phyloP scores from a whole-genome alignment of 2,888 invertebrate genomes.

The Sinelater perroti region DNA sequence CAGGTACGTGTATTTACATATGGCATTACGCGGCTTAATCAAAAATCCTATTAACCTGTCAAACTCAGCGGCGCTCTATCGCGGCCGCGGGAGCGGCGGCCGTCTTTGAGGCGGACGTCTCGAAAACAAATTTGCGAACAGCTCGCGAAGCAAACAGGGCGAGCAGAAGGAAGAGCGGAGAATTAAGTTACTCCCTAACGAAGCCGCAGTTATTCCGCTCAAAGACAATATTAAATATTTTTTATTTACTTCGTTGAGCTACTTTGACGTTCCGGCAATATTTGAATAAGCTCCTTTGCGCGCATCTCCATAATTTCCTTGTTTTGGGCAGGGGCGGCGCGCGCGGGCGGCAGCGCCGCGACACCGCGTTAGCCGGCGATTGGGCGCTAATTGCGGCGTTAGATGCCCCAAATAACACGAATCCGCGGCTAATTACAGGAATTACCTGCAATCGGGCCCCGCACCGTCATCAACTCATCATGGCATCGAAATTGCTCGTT shows the following conservation, averaged over 20 bases:
- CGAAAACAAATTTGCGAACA: slow-evolving; percentile 39
- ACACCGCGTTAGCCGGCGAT: no score
- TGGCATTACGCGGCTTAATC: slow-evolving; percentile 26
- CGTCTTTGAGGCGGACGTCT: slow-evolving; percentile 27
- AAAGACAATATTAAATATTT: slow-evolving; percentile 58
- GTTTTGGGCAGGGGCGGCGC: slow-evolving; percentile 28
- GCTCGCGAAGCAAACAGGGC: slow-evolving; percentile 40
- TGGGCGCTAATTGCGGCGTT: slow-evolving; percentile 49
- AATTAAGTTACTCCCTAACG: slow-evolving; percentile 56
- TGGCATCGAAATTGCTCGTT: slow-evolving; percentile 53
- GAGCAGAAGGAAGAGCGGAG: slow-evolving; percentile 47
- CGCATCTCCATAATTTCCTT: slow-evolving; percentile 50
- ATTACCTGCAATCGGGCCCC: slow-evolving; percentile 54
- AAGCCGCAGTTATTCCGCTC: slow-evolving; percentile 57
- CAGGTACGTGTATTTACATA: slow-evolving; percentile 14
- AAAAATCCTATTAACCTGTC: slow-evolving; percentile 35
- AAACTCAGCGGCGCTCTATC: slow-evolving; percentile 27
- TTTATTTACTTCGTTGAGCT: slow-evolving; percentile 53
- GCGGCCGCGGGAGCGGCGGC: slow-evolving; percentile 19
- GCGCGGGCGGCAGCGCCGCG: not conserved
- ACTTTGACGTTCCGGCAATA: slow-evolving; percentile 52
- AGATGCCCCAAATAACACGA: slow-evolving; percentile 55
- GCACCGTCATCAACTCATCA: slow-evolving; percentile 54
- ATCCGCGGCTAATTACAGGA: slow-evolving; percentile 54
- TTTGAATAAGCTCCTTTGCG: slow-evolving; percentile 53